Percentiles rank a stretch among this genome's conserved stretches.
Evolutionary conservation across 1,140 invertebrate species (phyloP).

Genomic region (Danaus melanippus): DNA sequence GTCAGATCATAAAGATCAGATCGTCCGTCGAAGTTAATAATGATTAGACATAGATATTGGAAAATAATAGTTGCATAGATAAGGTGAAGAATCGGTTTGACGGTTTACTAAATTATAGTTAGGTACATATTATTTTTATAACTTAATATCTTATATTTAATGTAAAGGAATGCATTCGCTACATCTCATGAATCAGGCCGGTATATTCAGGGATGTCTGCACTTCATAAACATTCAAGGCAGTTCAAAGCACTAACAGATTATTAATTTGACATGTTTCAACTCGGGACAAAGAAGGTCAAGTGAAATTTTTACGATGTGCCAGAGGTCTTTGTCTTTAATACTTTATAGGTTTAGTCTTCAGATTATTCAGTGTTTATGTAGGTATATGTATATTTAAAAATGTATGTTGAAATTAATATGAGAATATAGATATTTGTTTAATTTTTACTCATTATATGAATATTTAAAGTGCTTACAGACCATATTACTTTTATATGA

Average conservation of each 20-base stretch:
- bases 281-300: slow-evolving; percentile 26
- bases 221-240: slow-evolving; percentile 41
- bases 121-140: no score
- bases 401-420: neutral
- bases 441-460: neutral
- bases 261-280: slow-evolving; percentile 19
- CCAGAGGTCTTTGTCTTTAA: slow-evolving; percentile 24
- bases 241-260: slow-evolving; percentile 42
- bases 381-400: no score
- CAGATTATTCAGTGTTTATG: neutral
- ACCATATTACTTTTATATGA: neutral
- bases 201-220: slow-evolving; percentile 31
- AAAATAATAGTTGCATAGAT: no score
- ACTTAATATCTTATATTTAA: no score
- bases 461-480: neutral
- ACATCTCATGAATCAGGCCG: slow-evolving; percentile 14
- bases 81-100: no score
- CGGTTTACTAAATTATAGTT: no score
- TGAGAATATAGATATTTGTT: no score
- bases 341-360: slow-evolving; percentile 12
- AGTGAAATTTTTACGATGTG: slow-evolving; percentile 29
- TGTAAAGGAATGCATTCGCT: slow-evolving; percentile 11
- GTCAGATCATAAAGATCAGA: no score
- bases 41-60: no score
- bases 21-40: no score